Conservation (phyloP, 92 coral and sea anemone species). For the Chrysogorgia sp. region DNA sequence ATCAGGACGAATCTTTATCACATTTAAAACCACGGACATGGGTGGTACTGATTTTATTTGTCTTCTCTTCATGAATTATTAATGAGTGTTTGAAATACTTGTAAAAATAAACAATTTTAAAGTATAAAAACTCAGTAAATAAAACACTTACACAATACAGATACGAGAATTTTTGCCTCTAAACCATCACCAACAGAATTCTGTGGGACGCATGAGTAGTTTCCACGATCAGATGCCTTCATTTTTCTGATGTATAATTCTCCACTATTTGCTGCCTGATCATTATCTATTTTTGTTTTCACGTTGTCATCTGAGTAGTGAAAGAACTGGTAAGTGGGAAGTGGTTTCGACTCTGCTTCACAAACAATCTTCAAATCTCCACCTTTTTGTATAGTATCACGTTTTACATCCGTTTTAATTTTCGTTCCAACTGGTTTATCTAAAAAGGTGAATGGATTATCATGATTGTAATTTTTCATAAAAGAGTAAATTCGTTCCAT, state of each 20-base stretch:
- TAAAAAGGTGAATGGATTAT: neutral
- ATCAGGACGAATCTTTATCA: too few species aligned
- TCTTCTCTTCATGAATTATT: too few species aligned
- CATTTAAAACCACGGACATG: too few species aligned
- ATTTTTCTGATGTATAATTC: constrained; percentile 54
- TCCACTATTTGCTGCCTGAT: constrained; percentile 64
- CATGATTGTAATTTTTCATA: too few species aligned
- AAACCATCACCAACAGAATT: constrained; percentile 70
- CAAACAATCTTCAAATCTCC: constrained; percentile 60
- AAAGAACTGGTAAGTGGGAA: constrained; percentile 73
- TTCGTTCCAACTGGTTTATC: constrained; percentile 31
- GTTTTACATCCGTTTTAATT: constrained; percentile 36
- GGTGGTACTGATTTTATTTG: too few species aligned
- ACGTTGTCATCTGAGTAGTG: constrained; percentile 35
- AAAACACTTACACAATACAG: constrained; percentile 81
- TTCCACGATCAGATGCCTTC: constrained; percentile 66
- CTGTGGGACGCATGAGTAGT: constrained; percentile 77
- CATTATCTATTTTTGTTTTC: constrained; percentile 35
- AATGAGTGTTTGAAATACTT: too few species aligned
- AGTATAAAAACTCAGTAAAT: too few species aligned
- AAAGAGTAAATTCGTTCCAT: too few species aligned
- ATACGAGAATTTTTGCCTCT: constrained; percentile 57
- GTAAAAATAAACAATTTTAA: too few species aligned
- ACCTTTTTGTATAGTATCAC: constrained; percentile 54
- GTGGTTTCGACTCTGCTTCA: constrained; percentile 75